Evolutionary conservation across 1,140 invertebrate genomes (phyloP).

Genomic region (Euborellia annulipes): DNA sequence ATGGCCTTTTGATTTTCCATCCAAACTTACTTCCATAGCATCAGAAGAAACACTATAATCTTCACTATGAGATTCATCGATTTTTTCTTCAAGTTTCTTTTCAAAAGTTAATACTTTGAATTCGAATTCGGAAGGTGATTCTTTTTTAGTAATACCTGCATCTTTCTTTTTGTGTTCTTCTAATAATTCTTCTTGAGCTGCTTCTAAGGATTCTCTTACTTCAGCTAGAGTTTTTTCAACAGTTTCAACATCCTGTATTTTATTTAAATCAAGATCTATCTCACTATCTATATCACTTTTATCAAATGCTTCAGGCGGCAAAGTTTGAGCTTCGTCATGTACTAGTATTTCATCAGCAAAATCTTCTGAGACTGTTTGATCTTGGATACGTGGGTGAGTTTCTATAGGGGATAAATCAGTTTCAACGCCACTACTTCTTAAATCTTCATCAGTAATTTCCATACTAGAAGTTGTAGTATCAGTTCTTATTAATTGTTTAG

Average conservation of each 20-base stretch:
- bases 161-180: constrained; percentile 32
- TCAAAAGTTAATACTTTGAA: constrained; percentile 34
- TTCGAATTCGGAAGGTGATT: constrained; percentile 55
- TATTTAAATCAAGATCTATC: constrained; percentile 22
- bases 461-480: constrained; percentile 42
- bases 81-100: constrained; percentile 19
- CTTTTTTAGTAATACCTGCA: constrained; percentile 34
- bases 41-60: constrained; percentile 10
- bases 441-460: constrained; percentile 52
- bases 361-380: constrained; percentile 14
- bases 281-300: constrained; percentile 13
- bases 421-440: constrained; percentile 42
- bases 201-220: constrained; percentile 48
- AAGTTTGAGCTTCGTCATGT: neutral
- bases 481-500: constrained; percentile 27
- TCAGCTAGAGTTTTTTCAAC: constrained; percentile 43
- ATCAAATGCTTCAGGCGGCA: constrained; percentile 16
- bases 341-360: neutral
- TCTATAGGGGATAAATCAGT: constrained; percentile 47
- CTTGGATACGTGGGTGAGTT: constrained; percentile 33
- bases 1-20: neutral
- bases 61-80: constrained; percentile 17
- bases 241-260: constrained; percentile 26
- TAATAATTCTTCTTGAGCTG: constrained; percentile 44
- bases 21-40: neutral